These are phyloP conservation scores for Andrena fulva DNA, from an alignment of 2,888 invertebrate genomes.

Conservation along the genomic window DNA sequence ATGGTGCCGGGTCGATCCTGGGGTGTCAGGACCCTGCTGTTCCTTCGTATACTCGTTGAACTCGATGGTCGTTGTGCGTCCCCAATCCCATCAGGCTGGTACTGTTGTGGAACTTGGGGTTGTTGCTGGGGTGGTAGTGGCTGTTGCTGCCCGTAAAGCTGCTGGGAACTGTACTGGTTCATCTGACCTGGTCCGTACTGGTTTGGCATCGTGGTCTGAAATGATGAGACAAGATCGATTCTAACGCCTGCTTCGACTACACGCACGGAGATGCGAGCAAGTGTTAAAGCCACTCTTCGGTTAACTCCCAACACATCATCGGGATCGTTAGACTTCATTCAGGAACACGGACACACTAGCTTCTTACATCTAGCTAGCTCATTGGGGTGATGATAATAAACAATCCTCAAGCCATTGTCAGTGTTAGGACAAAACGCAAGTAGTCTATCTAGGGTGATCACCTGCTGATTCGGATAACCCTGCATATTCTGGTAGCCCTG, in stretches of 20 bases:
- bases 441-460: constrained; percentile 58
- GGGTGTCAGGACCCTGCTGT: constrained; percentile 81
- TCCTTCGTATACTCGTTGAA: constrained; percentile 82
- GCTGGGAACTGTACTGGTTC: constrained; percentile 81
- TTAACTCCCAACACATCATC: neutral
- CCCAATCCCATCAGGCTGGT: constrained; percentile 75
- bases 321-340: constrained; percentile 6
- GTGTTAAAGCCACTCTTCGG: constrained; percentile 23
- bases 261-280: neutral
- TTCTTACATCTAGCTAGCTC: neutral
- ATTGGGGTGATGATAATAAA: neutral
- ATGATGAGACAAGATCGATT: constrained; percentile 16
- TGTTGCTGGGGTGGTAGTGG: constrained; percentile 74
- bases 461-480: constrained; percentile 79
- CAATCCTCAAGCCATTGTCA: neutral
- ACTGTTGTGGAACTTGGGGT: constrained; percentile 78
- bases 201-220: constrained; percentile 76
- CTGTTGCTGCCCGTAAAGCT: constrained; percentile 74
- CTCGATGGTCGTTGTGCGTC: constrained; percentile 78
- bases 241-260: constrained; percentile 27
- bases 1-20: constrained; percentile 81
- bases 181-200: constrained; percentile 78
- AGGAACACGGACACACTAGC: neutral
- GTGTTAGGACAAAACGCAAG: neutral
- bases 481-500: constrained; percentile 79